These are phyloP conservation scores for Henricia sp. DNA, from an alignment of 53 echinoderm and acorn worm species.

Conservation along the genomic window DNA sequence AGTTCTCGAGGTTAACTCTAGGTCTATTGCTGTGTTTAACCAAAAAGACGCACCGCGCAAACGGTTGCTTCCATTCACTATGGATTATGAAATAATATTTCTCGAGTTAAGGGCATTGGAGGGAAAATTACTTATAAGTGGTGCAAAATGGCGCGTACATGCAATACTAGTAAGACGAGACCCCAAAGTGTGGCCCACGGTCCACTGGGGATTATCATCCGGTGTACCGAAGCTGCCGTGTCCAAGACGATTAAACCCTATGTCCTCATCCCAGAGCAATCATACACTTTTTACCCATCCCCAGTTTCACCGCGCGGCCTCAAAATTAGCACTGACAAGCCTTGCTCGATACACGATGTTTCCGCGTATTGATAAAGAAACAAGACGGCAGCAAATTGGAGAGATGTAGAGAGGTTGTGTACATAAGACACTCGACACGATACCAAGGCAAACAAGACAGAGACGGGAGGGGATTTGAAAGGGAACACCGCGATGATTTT, in stretches of 20 bases:
- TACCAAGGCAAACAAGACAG: slow-evolving; percentile 52
- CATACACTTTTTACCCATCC: slow-evolving; percentile 7
- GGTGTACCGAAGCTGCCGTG: slow-evolving; percentile 48
- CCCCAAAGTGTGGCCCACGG: background rate
- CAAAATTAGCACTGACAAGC: slow-evolving; percentile 42
- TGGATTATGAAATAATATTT: too few species aligned
- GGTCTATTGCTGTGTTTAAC: too few species aligned
- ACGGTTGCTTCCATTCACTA: too few species aligned
- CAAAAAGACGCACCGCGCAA: too few species aligned
- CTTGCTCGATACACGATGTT: slow-evolving; percentile 33
- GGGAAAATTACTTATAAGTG: background rate
- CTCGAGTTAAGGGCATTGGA: too few species aligned
- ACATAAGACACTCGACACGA: slow-evolving; percentile 55
- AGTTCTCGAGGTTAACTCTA: too few species aligned
- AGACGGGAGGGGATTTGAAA: slow-evolving; percentile 44
- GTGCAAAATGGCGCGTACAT: background rate
- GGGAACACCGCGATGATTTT: slow-evolving; percentile 57
- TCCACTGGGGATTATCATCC: background rate
- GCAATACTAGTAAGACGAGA: slow-evolving; percentile 1
- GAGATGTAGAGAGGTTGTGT: background rate
- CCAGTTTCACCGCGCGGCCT: background rate
- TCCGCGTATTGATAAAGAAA: slow-evolving; percentile 39
- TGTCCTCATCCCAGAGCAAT: slow-evolving; percentile 53
- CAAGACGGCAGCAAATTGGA: background rate
- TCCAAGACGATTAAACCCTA: slow-evolving; percentile 55